Conservation (phyloP, 1,140 invertebrate species). For the Latrodectus geometricus region DNA sequence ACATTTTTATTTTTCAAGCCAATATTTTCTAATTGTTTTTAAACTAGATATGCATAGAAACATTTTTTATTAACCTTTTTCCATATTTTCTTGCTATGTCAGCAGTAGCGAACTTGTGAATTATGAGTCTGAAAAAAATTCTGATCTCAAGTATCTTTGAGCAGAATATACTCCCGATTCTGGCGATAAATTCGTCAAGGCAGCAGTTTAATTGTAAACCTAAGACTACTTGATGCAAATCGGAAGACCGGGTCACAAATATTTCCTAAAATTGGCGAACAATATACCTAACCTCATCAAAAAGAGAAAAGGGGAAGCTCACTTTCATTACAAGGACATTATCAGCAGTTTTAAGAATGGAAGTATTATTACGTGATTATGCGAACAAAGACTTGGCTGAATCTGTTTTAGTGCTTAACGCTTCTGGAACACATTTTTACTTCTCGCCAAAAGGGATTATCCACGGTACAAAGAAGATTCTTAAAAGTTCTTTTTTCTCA, state of each 20-base stretch:
- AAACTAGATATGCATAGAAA: too few relatives aligned
- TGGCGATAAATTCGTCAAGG: conserved; percentile 6
- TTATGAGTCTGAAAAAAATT: too few relatives aligned
- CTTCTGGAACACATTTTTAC: neutral
- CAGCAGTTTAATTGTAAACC: conserved; percentile 32
- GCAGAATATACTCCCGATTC: neutral
- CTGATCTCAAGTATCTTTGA: too few relatives aligned
- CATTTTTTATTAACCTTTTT: too few relatives aligned
- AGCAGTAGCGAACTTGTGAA: too few relatives aligned
- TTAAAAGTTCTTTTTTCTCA: conserved; percentile 11
- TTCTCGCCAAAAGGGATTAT: conserved; percentile 44
- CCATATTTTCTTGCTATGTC: too few relatives aligned
- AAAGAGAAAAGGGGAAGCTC: conserved; percentile 24
- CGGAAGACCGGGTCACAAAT: neutral
- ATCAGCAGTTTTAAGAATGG: conserved; percentile 48
- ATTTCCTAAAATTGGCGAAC: neutral
- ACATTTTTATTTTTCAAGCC: too few relatives aligned
- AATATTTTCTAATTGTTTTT: too few relatives aligned
- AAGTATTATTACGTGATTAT: conserved; percentile 55
- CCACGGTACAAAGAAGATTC: conserved; percentile 4
- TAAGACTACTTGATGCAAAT: neutral
- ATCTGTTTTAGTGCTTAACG: conserved; percentile 47
- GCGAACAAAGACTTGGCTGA: conserved; percentile 25
- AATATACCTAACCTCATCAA: neutral
- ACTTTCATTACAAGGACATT: conserved; percentile 45